Conservation (phyloP, 2,113 vertebrate genomes). For the Asarcornis scutulata region DNA sequence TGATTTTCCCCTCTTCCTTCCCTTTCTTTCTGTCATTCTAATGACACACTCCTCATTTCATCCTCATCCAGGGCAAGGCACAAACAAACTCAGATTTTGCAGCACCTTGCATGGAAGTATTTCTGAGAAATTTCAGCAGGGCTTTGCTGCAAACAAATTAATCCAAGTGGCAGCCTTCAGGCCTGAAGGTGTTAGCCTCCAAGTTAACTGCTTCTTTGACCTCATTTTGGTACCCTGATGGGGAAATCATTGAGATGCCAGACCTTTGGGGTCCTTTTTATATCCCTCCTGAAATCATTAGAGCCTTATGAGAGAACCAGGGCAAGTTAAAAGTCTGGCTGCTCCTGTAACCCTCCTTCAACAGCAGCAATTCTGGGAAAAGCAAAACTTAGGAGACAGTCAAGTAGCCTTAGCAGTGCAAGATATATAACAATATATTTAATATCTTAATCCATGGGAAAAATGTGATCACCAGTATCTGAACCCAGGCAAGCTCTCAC, state of each 20-base stretch:
- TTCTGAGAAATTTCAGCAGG: not conserved
- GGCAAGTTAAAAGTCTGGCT: not conserved
- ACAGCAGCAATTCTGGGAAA: not conserved
- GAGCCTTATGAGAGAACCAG: constrained; percentile 9
- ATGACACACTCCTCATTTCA: not conserved
- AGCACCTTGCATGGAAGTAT: not conserved
- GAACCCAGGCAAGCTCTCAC: not conserved
- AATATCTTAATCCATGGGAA: too few species aligned
- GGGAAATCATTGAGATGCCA: constrained; percentile 36
- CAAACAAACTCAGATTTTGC: not conserved
- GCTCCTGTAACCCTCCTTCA: not conserved
- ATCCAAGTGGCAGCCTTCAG: not conserved
- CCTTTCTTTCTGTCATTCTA: not conserved
- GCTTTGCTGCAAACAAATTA: constrained; percentile 11
- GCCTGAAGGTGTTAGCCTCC: not conserved
- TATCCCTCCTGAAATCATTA: constrained; percentile 32
- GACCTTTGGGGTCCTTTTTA: not conserved
- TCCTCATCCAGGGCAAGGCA: not conserved
- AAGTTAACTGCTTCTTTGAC: constrained; percentile 16
- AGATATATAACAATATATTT: not conserved
- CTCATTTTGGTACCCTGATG: not conserved
- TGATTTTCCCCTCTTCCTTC: not conserved
- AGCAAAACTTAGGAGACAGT: not conserved
- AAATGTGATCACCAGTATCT: not conserved
- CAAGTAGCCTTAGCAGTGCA: not conserved